phyloP scores from a whole-genome alignment of 1,140 invertebrate genomes.

The Melitaea cinxia region DNA sequence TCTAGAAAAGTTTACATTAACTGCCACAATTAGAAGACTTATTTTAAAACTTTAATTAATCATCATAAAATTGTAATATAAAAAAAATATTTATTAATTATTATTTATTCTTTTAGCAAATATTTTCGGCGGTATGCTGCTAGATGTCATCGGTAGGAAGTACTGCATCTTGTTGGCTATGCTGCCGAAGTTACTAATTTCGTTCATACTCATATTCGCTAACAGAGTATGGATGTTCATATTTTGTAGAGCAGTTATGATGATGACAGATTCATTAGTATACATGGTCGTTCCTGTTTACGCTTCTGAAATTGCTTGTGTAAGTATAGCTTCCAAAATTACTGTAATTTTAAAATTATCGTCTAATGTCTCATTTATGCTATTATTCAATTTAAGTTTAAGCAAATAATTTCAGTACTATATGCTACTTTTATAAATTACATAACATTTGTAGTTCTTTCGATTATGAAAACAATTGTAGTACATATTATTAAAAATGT shows the following conservation, averaged over 20 bases:
- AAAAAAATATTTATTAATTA: neutral
- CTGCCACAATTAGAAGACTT: too few relatives aligned
- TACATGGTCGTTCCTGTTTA: slow-evolving; percentile 52
- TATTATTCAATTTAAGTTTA: too few relatives aligned
- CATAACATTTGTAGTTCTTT: too few relatives aligned
- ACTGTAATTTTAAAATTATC: too few relatives aligned
- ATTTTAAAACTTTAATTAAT: too few relatives aligned
- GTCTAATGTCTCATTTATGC: too few relatives aligned
- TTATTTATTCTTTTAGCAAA: slow-evolving; percentile 41
- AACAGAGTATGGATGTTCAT: slow-evolving; percentile 48
- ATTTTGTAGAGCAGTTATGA: slow-evolving; percentile 35
- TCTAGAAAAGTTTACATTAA: too few relatives aligned
- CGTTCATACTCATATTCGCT: slow-evolving; percentile 31
- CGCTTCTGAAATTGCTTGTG: slow-evolving; percentile 58
- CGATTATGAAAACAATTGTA: too few relatives aligned
- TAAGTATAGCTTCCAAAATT: slow-evolving; percentile 44
- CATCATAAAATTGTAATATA: too few relatives aligned
- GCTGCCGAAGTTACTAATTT: slow-evolving; percentile 45
- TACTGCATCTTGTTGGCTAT: slow-evolving; percentile 40
- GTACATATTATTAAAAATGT: too few relatives aligned
- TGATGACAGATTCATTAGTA: slow-evolving; percentile 29
- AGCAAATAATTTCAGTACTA: too few relatives aligned
- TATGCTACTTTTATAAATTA: too few relatives aligned
- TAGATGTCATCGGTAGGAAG: slow-evolving; percentile 57
- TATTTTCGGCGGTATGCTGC: slow-evolving; percentile 41